These are phyloP conservation scores for Picathartes gymnocephalus DNA, from an alignment of 2,113 vertebrate species.

Conservation along the genomic window DNA sequence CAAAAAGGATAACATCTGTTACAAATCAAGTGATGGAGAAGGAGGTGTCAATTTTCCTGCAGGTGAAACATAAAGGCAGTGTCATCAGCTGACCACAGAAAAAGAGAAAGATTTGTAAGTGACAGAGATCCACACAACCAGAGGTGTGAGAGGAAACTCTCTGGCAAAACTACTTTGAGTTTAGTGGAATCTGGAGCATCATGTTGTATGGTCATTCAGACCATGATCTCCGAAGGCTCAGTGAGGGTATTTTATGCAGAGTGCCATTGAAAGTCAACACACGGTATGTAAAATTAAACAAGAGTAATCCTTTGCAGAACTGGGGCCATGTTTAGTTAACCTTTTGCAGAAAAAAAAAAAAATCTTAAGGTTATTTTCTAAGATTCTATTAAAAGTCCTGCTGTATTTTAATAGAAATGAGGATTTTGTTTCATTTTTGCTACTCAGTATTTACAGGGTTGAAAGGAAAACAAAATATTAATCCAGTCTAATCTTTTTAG, in stretches of 20 bases:
- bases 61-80: background rate
- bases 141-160: background rate
- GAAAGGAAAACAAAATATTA: conserved; percentile 61
- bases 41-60: background rate
- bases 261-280: background rate
- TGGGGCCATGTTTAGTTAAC: conserved; percentile 54
- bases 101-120: background rate
- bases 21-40: background rate
- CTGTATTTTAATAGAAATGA: conserved; percentile 31
- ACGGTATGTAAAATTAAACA: conserved; percentile 46
- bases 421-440: conserved; percentile 48
- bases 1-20: background rate
- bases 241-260: background rate
- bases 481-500: conserved; percentile 42
- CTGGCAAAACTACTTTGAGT: background rate
- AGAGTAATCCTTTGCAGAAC: conserved; percentile 42
- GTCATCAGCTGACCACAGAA: background rate
- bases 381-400: conserved; percentile 34
- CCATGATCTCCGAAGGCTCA: background rate
- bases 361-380: conserved; percentile 27
- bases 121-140: background rate
- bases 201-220: background rate
- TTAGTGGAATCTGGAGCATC: background rate
- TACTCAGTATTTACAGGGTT: conserved; percentile 44
- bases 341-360: background rate